Percentiles rank a stretch among this genome's conserved stretches.
These are phyloP conservation scores for Fistularia tabacaria DNA, from an alignment of 2,797 vertebrate species.

Conservation along the genomic window DNA sequence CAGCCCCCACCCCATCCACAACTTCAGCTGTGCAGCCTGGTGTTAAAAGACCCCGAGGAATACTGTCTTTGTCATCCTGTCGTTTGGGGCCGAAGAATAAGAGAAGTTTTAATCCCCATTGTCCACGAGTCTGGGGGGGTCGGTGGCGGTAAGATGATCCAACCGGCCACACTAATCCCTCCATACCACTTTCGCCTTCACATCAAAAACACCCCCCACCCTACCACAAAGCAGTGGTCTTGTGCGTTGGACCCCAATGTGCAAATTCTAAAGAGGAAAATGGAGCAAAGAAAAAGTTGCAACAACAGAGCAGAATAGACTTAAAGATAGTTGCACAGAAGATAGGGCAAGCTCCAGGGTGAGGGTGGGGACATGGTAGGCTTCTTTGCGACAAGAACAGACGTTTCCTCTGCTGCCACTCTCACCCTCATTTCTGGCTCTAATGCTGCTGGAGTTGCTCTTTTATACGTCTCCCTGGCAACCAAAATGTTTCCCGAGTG, in stretches of 20 bases:
- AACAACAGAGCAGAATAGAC: slow-evolving; percentile 87
- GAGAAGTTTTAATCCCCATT: slow-evolving; percentile 88
- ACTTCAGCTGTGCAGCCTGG: slow-evolving; percentile 82
- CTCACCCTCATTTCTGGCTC: slow-evolving; percentile 60
- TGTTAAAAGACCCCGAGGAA: slow-evolving; percentile 85
- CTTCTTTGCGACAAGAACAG: slow-evolving; percentile 72
- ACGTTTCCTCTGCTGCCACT: slow-evolving; percentile 58
- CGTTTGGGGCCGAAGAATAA: slow-evolving; percentile 81
- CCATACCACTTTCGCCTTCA: slow-evolving; percentile 87
- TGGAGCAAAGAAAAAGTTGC: slow-evolving; percentile 92
- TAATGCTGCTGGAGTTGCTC: slow-evolving; percentile 85
- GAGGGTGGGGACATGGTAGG: slow-evolving; percentile 80
- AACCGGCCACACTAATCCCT: slow-evolving; percentile 98
- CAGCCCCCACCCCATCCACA: slow-evolving; percentile 64
- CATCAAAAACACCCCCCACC: slow-evolving; percentile 75
- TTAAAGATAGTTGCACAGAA: slow-evolving; percentile 78
- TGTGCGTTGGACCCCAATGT: slow-evolving; percentile 80
- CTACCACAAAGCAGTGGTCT: slow-evolving; percentile 77
- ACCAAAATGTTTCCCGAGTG: slow-evolving; percentile 67
- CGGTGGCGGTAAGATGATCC: slow-evolving; percentile 96
- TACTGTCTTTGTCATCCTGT: slow-evolving; percentile 84
- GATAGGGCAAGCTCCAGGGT: slow-evolving; percentile 64
- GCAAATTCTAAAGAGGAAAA: slow-evolving; percentile 79
- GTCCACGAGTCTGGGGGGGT: slow-evolving; percentile 75
- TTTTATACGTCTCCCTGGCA: slow-evolving; percentile 85